phyloP scores from a whole-genome alignment of 1,140 invertebrate genomes.

The Eupeodes corollae region DNA sequence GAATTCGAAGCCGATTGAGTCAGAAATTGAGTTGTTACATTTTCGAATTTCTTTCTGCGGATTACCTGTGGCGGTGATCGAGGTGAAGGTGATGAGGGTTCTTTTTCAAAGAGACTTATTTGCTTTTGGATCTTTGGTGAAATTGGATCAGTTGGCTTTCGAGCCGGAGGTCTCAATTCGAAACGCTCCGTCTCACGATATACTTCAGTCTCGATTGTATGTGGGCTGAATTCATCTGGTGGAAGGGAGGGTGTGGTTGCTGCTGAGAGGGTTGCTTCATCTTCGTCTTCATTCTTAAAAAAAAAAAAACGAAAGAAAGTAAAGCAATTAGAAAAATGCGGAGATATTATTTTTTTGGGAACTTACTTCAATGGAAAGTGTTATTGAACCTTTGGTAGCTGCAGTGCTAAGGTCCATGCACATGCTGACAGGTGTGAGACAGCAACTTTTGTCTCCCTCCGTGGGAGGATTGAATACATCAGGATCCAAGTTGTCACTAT shows the following conservation, averaged over 20 bases:
- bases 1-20: constrained; percentile 32
- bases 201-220: constrained; percentile 7
- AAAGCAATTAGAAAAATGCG: too few species aligned
- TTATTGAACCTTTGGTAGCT: constrained; percentile 31
- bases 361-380: constrained; percentile 28
- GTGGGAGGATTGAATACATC: constrained; percentile 27
- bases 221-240: constrained; percentile 15
- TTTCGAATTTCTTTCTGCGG: constrained; percentile 27
- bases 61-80: constrained; percentile 25
- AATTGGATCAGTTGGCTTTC: constrained; percentile 23
- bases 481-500: constrained; percentile 39
- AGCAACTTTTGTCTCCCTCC: constrained; percentile 16
- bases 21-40: constrained; percentile 6
- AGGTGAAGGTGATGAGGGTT: constrained; percentile 13
- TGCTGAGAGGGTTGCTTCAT: constrained; percentile 43
- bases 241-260: constrained; percentile 32
- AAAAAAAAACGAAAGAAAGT: not conserved
- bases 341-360: too few species aligned
- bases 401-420: constrained; percentile 28
- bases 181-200: constrained; percentile 1
- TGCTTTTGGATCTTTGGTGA: constrained; percentile 32
- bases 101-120: constrained; percentile 29
- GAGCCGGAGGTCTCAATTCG: constrained; percentile 17
- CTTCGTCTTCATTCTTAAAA: constrained; percentile 34
- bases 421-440: constrained; percentile 25